Base-by-base conservation (phyloP, 2,888 invertebrate genomes). In the Ligdia adustata region DNA sequence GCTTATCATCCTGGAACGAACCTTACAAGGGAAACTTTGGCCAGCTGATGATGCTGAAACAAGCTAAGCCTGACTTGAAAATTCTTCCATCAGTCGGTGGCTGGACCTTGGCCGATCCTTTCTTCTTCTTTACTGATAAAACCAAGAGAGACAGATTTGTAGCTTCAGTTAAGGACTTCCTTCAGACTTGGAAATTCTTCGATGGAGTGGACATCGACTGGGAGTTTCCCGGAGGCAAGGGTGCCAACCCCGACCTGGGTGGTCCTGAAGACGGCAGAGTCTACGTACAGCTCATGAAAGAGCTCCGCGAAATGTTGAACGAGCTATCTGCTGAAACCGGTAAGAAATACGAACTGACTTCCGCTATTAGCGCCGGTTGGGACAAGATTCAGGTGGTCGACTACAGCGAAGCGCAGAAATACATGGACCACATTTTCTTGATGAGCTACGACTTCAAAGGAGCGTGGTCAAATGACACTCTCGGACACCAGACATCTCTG, bases 371-470 rank as follows among this genome's bases (percentile, higher is more conserved):
- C 43, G 78, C 90, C 22, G 90, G 90, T 43, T 90, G 90, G 90
- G 90, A 90, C 56, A 90, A 90, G 59, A 89, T 90, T 32, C 90
- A 90, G 64, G 89, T 90, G 1, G 86, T 90, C 0, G 84, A 90
- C 59, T 90, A 90, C 69, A 80, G 72, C 29, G 78, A 69, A 11
- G 90, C 90, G 2, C 85, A 90, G 54, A 80, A 86, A 49, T 90
- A 89, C 60, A 90, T 90, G 88, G 89, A 90, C 56, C 89, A 90
- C 38, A 90, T 90, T 52, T 90, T 90, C 72, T 58, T 90, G 37
- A 90, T 90, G 90, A 89, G 84, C 53, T 90, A 90, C 62, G 90
- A 90, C 55, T 90, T 90, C 56, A 90, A 90, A 39, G 90, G 90
- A 4, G 90, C 90, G 1, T 90, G 90, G 90, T 90, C 90, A 0